phyloP scores from a whole-genome alignment of 2,113 vertebrate genomes.

The Phyllostomus hastatus region DNA sequence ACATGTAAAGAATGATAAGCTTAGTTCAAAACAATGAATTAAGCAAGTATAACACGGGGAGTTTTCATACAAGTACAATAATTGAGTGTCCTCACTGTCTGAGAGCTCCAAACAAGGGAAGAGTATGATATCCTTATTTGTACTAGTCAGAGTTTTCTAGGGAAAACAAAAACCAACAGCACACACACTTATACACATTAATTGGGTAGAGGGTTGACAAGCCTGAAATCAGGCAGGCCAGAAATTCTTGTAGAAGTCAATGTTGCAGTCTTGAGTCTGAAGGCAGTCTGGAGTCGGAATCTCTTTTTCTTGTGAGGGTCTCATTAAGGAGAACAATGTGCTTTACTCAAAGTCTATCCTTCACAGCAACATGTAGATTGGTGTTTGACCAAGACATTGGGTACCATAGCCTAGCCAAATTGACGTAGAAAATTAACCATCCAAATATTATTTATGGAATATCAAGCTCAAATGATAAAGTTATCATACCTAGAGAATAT shows the following conservation, averaged over 20 bases:
- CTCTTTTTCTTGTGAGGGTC: background rate
- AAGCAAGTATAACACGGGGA: background rate
- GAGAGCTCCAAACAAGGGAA: background rate
- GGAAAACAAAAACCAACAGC: background rate
- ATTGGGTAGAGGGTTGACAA: background rate
- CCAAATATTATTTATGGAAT: background rate
- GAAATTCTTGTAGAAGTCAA: background rate
- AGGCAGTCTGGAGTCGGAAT: background rate
- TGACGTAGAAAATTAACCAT: background rate
- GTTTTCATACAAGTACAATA: background rate
- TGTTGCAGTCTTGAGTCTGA: background rate
- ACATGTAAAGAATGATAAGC: background rate
- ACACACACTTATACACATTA: background rate
- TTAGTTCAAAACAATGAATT: background rate
- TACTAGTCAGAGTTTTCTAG: background rate
- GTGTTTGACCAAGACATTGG: background rate
- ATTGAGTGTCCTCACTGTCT: background rate
- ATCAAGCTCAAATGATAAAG: background rate
- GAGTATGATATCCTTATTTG: background rate
- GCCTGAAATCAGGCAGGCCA: background rate
- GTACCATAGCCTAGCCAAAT: background rate
- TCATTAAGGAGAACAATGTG: background rate
- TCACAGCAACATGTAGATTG: background rate
- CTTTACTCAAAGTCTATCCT: background rate
- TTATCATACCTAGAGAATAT: background rate